Percentiles rank a stretch among this genome's conserved stretches.
phyloP scores from a whole-genome alignment of 2,888 invertebrate species.

The Oxyteleia sp. region DNA sequence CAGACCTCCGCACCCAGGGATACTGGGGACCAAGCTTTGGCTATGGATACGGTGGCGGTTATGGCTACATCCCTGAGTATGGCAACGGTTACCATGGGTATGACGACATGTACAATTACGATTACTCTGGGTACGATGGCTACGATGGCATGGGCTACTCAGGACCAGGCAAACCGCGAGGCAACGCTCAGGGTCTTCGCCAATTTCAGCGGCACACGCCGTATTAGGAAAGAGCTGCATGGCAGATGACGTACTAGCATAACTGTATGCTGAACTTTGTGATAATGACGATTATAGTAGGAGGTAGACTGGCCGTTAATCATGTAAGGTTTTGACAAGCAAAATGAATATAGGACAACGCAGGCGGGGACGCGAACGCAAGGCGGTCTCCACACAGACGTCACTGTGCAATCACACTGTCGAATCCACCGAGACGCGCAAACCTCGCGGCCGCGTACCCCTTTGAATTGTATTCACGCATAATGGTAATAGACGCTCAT shows the following conservation, averaged over 20 bases:
- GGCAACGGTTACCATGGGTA: slow-evolving; percentile 86
- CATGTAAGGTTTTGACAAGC: slow-evolving; percentile 66
- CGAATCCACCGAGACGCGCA: too few relatives aligned
- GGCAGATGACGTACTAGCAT: slow-evolving; percentile 62
- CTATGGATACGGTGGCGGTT: slow-evolving; percentile 83
- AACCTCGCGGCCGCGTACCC: background rate
- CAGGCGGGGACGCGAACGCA: background rate
- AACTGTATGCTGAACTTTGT: slow-evolving; percentile 76
- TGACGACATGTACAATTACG: slow-evolving; percentile 87
- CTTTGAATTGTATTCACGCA: slow-evolving; percentile 66
- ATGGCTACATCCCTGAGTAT: slow-evolving; percentile 86
- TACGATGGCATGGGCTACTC: slow-evolving; percentile 85
- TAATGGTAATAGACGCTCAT: slow-evolving; percentile 73
- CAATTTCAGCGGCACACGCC: slow-evolving; percentile 88
- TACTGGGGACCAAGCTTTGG: slow-evolving; percentile 86
- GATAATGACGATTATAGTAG: slow-evolving; percentile 79
- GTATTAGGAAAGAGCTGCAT: slow-evolving; percentile 80
- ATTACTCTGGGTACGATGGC: slow-evolving; percentile 85
- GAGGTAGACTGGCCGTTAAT: slow-evolving; percentile 74
- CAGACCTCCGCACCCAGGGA: slow-evolving; percentile 86
- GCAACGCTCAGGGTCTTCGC: slow-evolving; percentile 86
- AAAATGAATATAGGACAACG: background rate
- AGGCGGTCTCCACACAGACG: too few relatives aligned
- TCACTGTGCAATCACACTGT: too few relatives aligned
- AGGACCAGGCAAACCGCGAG: slow-evolving; percentile 85